These are phyloP conservation scores for Pedionomus torquatus DNA, from an alignment of 2,113 vertebrate species.

Conservation along the genomic window DNA sequence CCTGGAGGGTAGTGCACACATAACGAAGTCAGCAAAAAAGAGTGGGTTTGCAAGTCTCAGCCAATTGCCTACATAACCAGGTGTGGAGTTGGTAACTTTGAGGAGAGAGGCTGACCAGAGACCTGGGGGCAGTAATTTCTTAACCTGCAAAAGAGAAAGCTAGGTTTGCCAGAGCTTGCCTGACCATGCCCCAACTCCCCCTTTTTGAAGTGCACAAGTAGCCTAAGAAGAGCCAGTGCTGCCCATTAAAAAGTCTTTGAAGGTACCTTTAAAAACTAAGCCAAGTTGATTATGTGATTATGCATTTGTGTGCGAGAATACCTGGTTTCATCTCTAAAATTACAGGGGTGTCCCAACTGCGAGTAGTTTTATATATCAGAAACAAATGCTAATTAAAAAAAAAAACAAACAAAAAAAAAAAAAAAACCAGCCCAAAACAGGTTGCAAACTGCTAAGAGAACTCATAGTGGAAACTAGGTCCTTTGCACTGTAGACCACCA, in stretches of 20 bases:
- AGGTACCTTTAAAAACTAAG: constrained; percentile 5
- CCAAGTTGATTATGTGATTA: background rate
- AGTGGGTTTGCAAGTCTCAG: background rate
- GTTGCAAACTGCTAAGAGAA: background rate
- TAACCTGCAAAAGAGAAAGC: background rate
- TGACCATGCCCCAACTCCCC: background rate
- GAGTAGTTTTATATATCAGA: background rate
- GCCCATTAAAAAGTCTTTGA: constrained; percentile 15
- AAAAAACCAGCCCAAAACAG: background rate
- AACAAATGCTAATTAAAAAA: background rate
- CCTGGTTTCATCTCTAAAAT: background rate
- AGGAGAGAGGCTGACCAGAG: background rate
- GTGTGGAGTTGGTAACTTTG: background rate
- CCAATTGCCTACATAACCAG: background rate
- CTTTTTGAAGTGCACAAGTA: background rate
- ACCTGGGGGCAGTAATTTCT: background rate
- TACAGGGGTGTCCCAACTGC: background rate
- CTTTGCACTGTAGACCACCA: background rate
- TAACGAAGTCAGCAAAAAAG: background rate
- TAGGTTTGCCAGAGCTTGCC: constrained; percentile 4
- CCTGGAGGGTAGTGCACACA: background rate
- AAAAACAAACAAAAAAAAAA: background rate
- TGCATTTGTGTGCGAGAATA: background rate
- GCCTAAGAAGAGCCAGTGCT: background rate
- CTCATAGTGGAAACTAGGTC: background rate